Evolutionary conservation across 2,888 invertebrate species (phyloP).

Genomic region (Stenodema calcarata): DNA sequence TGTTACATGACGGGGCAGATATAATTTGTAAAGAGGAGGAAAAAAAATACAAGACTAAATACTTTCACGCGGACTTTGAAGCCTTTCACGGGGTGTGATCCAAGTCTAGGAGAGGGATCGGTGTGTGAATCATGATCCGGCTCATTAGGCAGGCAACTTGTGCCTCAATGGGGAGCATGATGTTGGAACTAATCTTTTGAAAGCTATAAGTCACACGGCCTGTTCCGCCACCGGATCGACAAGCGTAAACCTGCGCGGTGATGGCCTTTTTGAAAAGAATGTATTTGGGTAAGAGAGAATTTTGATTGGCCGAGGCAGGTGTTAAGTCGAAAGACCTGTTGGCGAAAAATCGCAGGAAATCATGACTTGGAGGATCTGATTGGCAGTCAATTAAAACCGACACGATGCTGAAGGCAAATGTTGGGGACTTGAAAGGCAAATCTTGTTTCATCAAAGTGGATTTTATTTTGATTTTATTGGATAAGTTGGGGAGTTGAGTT

Average conservation of each 20-base stretch:
- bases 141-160: slow-evolving; percentile 42
- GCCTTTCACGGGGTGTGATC: slow-evolving; percentile 25
- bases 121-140: slow-evolving; percentile 45
- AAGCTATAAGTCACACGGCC: slow-evolving; percentile 14
- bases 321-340: neutral
- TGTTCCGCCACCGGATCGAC: neutral
- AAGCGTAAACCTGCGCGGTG: slow-evolving; percentile 15
- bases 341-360: neutral
- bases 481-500: too few relatives aligned
- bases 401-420: neutral
- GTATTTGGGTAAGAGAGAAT: neutral
- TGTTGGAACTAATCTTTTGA: slow-evolving; percentile 35
- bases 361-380: neutral
- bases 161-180: neutral
- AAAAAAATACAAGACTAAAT: slow-evolving; percentile 24
- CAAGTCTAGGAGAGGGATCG: slow-evolving; percentile 6
- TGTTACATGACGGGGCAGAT: slow-evolving; percentile 29
- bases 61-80: slow-evolving; percentile 42
- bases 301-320: slow-evolving; percentile 18
- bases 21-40: slow-evolving; percentile 1
- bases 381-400: neutral
- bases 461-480: too few relatives aligned
- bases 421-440: neutral
- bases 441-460: too few relatives aligned
- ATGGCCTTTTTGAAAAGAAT: neutral